Percentiles rank a stretch among this genome's conserved stretches.
phyloP scores from a whole-genome alignment of 2,113 vertebrate genomes.

The Vulpes vulpes region DNA sequence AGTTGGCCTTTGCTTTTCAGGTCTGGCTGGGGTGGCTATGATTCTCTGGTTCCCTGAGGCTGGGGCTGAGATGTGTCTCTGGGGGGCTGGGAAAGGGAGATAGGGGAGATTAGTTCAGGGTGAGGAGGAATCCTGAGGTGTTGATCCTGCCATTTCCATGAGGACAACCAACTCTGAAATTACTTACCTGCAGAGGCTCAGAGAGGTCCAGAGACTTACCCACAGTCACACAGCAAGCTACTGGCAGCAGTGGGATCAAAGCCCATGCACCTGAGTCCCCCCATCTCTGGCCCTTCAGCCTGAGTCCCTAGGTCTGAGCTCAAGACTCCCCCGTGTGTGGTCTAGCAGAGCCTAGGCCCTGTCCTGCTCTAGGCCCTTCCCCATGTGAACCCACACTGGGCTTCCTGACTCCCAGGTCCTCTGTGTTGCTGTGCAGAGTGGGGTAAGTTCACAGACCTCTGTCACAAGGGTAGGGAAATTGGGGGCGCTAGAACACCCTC shows the following conservation, averaged over 20 bases:
- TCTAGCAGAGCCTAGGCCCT: background rate
- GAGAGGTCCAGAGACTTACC: background rate
- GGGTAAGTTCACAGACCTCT: background rate
- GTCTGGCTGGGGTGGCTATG: background rate
- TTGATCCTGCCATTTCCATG: background rate
- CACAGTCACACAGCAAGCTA: background rate
- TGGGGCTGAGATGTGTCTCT: background rate
- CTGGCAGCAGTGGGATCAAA: background rate
- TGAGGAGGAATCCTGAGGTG: background rate
- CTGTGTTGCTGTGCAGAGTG: too few species aligned
- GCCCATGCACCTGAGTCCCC: background rate
- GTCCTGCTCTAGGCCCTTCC: background rate
- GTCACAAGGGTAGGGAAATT: background rate
- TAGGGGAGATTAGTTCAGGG: background rate
- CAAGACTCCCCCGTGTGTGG: background rate
- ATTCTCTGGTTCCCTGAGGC: background rate
- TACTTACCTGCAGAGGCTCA: background rate
- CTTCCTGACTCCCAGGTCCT: background rate
- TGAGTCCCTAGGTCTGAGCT: background rate
- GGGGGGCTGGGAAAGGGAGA: background rate
- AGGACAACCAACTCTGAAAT: background rate
- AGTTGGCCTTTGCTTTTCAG: background rate
- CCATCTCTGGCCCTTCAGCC: background rate
- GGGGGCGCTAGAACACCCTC: background rate
- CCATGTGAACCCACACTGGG: background rate